phyloP scores from a whole-genome alignment of 2,113 vertebrate species.

The Crotalus viridis region DNA sequence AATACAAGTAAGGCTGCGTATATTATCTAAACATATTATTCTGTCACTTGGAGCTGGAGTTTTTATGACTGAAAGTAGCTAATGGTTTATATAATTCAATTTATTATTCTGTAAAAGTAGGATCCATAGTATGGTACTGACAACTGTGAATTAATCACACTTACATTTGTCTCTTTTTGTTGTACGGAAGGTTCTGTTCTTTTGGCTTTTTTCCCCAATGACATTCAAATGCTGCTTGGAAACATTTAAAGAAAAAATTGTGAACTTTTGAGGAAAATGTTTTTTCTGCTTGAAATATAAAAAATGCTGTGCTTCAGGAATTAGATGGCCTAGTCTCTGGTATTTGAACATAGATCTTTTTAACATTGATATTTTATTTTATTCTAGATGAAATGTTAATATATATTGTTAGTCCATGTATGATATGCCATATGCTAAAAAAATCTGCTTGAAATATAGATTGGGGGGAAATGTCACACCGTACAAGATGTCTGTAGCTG shows the following conservation, averaged over 20 bases:
- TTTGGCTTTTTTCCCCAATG: slow-evolving; percentile 23
- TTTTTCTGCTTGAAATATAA: background rate
- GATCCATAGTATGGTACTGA: slow-evolving; percentile 8
- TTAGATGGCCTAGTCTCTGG: background rate
- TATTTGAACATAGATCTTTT: background rate
- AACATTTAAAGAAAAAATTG: background rate
- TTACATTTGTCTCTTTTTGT: slow-evolving; percentile 26
- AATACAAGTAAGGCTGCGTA: background rate
- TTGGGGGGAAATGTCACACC: background rate
- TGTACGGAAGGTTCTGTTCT: background rate
- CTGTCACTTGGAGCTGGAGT: slow-evolving; percentile 15
- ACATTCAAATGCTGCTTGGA: slow-evolving; percentile 14
- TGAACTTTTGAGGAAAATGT: background rate
- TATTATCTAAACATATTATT: slow-evolving; percentile 2
- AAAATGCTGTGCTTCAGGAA: background rate
- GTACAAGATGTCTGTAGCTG: background rate
- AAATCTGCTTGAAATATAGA: background rate
- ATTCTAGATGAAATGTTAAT: background rate
- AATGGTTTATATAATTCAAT: background rate
- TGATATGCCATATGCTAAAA: background rate
- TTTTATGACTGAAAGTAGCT: background rate
- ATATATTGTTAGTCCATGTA: background rate
- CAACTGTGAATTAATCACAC: background rate
- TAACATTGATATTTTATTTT: background rate
- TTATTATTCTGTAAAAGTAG: slow-evolving; percentile 12